phyloP scores from a whole-genome alignment of 2,888 invertebrate genomes.

The Eilema griseolum region DNA sequence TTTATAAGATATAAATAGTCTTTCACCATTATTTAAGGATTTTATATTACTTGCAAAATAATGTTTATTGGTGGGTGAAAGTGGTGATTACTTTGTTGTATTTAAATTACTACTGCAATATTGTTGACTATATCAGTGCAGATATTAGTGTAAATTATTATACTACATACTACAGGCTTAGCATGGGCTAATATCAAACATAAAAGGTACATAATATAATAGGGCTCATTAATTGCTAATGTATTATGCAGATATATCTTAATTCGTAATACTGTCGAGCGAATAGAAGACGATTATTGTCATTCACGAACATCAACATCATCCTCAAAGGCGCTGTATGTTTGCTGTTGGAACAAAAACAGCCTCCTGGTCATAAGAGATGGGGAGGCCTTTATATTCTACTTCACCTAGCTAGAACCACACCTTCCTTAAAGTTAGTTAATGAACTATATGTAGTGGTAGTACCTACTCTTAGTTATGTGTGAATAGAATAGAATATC shows the following conservation, averaged over 20 bases:
- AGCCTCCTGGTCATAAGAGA: no score
- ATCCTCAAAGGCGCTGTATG: no score
- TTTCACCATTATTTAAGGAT: constrained; percentile 36
- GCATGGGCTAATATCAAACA: constrained; percentile 9
- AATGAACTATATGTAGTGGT: no score
- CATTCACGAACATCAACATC: background rate
- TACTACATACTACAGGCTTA: constrained; percentile 7
- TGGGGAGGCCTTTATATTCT: no score
- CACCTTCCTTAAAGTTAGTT: no score
- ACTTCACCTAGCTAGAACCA: no score
- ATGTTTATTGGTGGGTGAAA: background rate
- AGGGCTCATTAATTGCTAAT: background rate
- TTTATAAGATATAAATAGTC: constrained; percentile 36
- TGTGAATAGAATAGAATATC: no score
- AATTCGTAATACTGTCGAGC: no score
- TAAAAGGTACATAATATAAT: background rate
- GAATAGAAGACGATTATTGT: background rate
- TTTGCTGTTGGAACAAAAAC: no score
- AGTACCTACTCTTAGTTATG: no score
- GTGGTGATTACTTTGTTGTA: background rate
- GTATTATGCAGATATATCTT: background rate
- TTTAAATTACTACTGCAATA: constrained; percentile 8
- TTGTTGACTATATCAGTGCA: constrained; percentile 7
- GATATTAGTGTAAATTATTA: constrained; percentile 3
- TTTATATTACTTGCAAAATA: background rate